phyloP scores from a whole-genome alignment of 2,888 invertebrate species.

The Volucella inflata region DNA sequence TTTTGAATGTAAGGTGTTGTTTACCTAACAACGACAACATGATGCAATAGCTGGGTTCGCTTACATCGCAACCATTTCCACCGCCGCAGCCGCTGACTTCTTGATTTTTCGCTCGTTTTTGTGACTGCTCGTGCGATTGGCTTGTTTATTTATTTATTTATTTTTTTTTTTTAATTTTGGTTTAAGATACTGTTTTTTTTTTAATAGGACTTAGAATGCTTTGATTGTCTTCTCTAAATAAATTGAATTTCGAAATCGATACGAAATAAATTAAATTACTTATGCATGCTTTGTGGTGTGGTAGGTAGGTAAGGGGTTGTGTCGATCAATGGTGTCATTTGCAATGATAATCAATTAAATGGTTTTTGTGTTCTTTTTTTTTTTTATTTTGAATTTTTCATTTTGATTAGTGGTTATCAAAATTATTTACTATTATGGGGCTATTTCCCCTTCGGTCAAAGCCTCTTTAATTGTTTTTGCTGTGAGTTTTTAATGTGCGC shows the following conservation, averaged over 20 bases:
- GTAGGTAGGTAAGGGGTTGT: neutral
- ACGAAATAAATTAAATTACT: conserved; percentile 9
- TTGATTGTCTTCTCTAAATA: neutral
- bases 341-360: conserved; percentile 1
- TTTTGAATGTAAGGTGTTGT: conserved; percentile 27
- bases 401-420: no score
- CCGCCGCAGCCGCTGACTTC: conserved; percentile 1
- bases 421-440: no score
- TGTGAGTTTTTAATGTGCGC: no score
- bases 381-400: neutral
- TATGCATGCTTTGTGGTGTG: conserved; percentile 7
- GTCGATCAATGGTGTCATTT: conserved; percentile 11
- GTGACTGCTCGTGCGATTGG: conserved; percentile 17
- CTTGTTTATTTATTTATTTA: neutral
- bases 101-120: conserved; percentile 1
- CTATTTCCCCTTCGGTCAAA: no score
- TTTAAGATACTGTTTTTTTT: conserved; percentile 9
- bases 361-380: neutral
- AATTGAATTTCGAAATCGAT: conserved; percentile 5
- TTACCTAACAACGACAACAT: conserved; percentile 16
- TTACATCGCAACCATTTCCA: conserved; percentile 31
- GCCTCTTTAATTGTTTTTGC: no score
- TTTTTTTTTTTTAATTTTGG: neutral
- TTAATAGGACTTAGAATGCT: neutral
- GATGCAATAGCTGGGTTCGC: conserved; percentile 47